Evolutionary conservation across 2,797 vertebrate genomes (phyloP).

Genomic region (Poecilia gillii): DNA sequence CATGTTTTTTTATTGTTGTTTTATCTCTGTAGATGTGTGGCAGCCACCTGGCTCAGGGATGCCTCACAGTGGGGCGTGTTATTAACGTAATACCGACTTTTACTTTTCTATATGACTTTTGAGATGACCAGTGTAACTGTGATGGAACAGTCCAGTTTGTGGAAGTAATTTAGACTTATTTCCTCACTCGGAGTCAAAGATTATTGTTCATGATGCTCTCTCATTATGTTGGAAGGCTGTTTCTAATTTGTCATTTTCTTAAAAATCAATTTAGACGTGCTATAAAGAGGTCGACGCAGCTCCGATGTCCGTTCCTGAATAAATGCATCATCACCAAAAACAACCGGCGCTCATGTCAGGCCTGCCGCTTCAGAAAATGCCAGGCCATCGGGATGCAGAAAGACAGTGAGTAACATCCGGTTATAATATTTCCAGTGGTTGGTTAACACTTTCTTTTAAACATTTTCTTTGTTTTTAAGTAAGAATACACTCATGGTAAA

Average conservation of each 20-base stretch:
- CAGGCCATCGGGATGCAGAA: conserved; percentile 84
- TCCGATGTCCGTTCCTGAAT: conserved; percentile 78
- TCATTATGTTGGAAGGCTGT: conserved; percentile 13
- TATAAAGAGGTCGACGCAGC: conserved; percentile 76
- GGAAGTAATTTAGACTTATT: not conserved
- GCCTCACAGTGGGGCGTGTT: not conserved
- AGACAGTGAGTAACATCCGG: conserved; percentile 75
- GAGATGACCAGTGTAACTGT: not conserved
- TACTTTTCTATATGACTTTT: not conserved
- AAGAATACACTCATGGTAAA: not conserved
- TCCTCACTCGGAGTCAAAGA: not conserved
- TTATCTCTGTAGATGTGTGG: not conserved
- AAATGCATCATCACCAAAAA: conserved; percentile 82
- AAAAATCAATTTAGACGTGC: conserved; percentile 71
- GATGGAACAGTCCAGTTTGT: not conserved
- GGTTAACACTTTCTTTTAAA: not conserved
- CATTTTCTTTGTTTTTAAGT: not conserved
- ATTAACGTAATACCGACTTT: not conserved
- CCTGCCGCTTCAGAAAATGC: conserved; percentile 85
- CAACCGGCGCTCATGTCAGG: conserved; percentile 84
- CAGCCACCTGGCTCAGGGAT: not conserved
- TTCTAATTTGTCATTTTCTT: conserved; percentile 2
- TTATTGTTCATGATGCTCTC: conserved; percentile 9
- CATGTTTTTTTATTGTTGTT: not conserved
- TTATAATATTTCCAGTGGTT: not conserved